Evolutionary conservation across 2,888 invertebrate species (phyloP).

Genomic region (Oligia latruncula): DNA sequence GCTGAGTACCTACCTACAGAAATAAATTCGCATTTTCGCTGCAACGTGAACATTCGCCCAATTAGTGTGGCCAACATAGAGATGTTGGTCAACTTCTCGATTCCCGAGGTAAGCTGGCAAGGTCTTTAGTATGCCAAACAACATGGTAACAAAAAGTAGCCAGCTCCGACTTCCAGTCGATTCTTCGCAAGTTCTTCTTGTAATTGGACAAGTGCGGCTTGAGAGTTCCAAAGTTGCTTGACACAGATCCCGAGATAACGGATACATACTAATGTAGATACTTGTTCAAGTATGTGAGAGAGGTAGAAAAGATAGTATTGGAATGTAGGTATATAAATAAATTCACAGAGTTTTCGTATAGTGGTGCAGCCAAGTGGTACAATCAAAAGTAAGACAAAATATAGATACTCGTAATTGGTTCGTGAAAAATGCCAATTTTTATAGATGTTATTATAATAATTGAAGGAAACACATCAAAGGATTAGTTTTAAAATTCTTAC

Average conservation of each 20-base stretch:
- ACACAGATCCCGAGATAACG: constrained; percentile 74
- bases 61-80: constrained; percentile 6
- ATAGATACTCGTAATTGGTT: not conserved
- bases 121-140: constrained; percentile 47
- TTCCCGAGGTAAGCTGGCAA: constrained; percentile 1
- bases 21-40: not conserved
- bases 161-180: constrained; percentile 60
- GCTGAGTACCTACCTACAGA: not conserved
- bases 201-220: constrained; percentile 73
- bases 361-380: no score
- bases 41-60: constrained; percentile 10
- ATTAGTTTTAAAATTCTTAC: not conserved
- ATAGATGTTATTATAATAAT: not conserved
- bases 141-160: constrained; percentile 44
- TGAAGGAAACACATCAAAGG: not conserved
- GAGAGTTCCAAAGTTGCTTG: constrained; percentile 75
- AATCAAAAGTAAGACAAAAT: not conserved
- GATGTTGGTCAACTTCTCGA: constrained; percentile 17
- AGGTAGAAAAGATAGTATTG: not conserved
- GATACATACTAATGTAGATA: constrained; percentile 53
- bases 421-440: not conserved
- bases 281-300: not conserved
- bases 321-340: not conserved
- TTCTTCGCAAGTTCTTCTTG: constrained; percentile 65
- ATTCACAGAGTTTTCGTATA: not conserved